These are phyloP conservation scores for Gulo gulo DNA, from an alignment of 2,113 vertebrate species.

Conservation along the genomic window DNA sequence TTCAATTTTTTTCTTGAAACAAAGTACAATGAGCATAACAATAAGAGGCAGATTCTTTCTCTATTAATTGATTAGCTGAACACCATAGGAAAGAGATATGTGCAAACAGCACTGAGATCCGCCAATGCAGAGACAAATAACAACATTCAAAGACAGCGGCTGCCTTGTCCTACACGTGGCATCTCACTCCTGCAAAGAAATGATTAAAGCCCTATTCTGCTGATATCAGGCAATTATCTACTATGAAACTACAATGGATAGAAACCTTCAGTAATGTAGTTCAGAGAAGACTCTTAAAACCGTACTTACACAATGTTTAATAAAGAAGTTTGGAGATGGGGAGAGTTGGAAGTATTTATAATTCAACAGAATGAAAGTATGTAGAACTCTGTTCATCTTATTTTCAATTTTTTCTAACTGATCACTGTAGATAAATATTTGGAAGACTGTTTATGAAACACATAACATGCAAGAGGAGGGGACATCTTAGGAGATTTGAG, in stretches of 20 bases:
- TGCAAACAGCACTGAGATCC: constrained; percentile 43
- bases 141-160: not conserved
- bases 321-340: not conserved
- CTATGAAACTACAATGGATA: not conserved
- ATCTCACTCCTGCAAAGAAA: not conserved
- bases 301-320: not conserved
- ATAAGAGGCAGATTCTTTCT: constrained; percentile 26
- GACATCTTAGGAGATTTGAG: not conserved
- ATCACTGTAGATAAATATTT: not conserved
- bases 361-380: not conserved
- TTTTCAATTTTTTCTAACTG: not conserved
- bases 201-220: not conserved
- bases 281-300: not conserved
- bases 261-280: not conserved
- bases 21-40: constrained; percentile 33
- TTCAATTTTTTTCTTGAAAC: constrained; percentile 60
- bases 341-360: not conserved
- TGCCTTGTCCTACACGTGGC: not conserved
- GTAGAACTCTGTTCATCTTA: not conserved
- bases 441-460: not conserved
- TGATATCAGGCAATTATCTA: not conserved
- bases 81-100: not conserved
- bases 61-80: constrained; percentile 56
- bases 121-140: constrained; percentile 28
- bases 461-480: not conserved